These are phyloP conservation scores for Teleiodes luculella DNA, from an alignment of 2,888 invertebrate genomes.

Conservation along the genomic window DNA sequence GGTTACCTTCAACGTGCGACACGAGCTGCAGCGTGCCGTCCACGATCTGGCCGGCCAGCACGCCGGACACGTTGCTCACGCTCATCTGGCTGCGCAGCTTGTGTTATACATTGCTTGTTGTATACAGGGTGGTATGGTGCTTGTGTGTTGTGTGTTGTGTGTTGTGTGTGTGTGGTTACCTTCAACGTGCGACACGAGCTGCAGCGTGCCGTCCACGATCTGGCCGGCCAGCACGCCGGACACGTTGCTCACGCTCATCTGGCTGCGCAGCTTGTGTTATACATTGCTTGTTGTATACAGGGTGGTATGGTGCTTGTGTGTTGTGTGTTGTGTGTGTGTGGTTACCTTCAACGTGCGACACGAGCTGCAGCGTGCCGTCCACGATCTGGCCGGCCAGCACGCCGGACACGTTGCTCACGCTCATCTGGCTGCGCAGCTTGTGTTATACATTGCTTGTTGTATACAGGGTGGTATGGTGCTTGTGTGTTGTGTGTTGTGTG, in stretches of 20 bases:
- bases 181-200: conserved; percentile 51
- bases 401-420: conserved; percentile 55
- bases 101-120: too few species aligned
- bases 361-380: conserved; percentile 59
- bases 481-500: conserved; percentile 70
- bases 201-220: conserved; percentile 63
- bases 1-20: conserved; percentile 48
- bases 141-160: conserved; percentile 70
- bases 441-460: too few species aligned
- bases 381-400: conserved; percentile 65
- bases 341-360: conserved; percentile 51
- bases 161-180: conserved; percentile 59
- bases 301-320: conserved; percentile 63
- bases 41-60: conserved; percentile 63
- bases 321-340: conserved; percentile 63
- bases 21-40: conserved; percentile 62
- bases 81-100: conserved; percentile 66
- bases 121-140: too few species aligned
- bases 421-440: conserved; percentile 65
- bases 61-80: conserved; percentile 55
- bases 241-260: conserved; percentile 46
- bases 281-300: too few species aligned
- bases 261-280: conserved; percentile 65
- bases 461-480: conserved; percentile 55
- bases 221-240: conserved; percentile 54